phyloP scores from a whole-genome alignment of 2,888 invertebrate genomes.

The Hydraecia micacea region DNA sequence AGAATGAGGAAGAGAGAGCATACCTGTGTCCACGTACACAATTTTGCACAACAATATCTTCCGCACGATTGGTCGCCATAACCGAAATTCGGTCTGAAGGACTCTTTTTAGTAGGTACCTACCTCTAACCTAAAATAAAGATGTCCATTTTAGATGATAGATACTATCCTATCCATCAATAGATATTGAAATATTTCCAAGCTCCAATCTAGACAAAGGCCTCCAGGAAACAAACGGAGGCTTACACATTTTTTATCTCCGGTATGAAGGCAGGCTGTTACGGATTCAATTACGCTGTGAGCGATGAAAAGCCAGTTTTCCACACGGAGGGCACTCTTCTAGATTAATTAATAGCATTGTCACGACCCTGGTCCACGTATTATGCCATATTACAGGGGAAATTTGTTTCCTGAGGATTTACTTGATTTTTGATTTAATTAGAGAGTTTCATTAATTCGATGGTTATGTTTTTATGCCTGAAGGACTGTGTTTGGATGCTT shows the following conservation, averaged over 20 bases:
- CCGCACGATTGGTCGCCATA: background rate
- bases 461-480: conserved; percentile 9
- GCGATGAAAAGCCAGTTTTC: conserved; percentile 51
- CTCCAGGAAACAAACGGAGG: background rate
- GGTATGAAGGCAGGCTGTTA: conserved; percentile 25
- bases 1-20: background rate
- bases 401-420: conserved; percentile 42
- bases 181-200: too few species aligned
- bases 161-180: background rate
- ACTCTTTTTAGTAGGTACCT: background rate
- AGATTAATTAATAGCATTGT: conserved; percentile 59
- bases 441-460: background rate
- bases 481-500: background rate
- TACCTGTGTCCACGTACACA: background rate
- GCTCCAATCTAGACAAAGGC: background rate
- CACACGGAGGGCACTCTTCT: conserved; percentile 39
- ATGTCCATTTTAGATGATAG: background rate
- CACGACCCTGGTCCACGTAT: conserved; percentile 56
- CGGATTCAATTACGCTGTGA: conserved; percentile 58
- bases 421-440: conserved; percentile 38
- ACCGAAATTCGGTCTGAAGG: background rate
- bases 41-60: background rate
- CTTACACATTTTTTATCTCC: conserved; percentile 13
- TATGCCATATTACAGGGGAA: conserved; percentile 20
- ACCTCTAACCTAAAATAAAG: background rate